phyloP scores from a whole-genome alignment of 1,140 invertebrate species.

The Ips typographus region DNA sequence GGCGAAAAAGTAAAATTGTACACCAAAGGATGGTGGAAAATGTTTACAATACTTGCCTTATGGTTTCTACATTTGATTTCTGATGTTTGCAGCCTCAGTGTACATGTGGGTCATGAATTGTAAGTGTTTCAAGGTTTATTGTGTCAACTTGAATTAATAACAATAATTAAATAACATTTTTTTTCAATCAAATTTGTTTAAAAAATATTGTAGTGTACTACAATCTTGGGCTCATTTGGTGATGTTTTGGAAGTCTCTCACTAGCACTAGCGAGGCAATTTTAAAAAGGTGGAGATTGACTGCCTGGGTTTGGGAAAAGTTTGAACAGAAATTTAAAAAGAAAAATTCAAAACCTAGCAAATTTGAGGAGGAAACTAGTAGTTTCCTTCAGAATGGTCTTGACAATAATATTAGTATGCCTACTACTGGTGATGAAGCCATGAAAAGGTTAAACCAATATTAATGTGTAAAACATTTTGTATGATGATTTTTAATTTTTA shows the following conservation, averaged over 20 bases:
- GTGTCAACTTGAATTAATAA: neutral
- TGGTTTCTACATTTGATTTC: slow-evolving; percentile 78
- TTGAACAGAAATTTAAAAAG: slow-evolving; percentile 46
- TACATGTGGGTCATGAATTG: slow-evolving; percentile 73
- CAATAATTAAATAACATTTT: no score
- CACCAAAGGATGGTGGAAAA: slow-evolving; percentile 66
- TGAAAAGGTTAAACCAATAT: slow-evolving; percentile 65
- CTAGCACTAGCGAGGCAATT: slow-evolving; percentile 41
- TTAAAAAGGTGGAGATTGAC: slow-evolving; percentile 45
- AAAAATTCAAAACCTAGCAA: slow-evolving; percentile 38
- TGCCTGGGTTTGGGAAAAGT: slow-evolving; percentile 49
- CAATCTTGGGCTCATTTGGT: slow-evolving; percentile 44
- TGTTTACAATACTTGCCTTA: slow-evolving; percentile 64
- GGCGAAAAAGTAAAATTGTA: slow-evolving; percentile 58
- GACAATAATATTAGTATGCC: slow-evolving; percentile 82
- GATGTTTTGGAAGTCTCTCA: slow-evolving; percentile 42
- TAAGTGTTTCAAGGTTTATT: slow-evolving; percentile 55
- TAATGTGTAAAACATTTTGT: neutral
- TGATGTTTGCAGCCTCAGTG: slow-evolving; percentile 74
- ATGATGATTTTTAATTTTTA: slow-evolving; percentile 4
- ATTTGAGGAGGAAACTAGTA: slow-evolving; percentile 34
- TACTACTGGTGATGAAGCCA: slow-evolving; percentile 89
- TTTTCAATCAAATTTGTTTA: no score
- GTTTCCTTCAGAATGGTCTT: slow-evolving; percentile 59
- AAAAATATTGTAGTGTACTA: slow-evolving; percentile 35